These are phyloP conservation scores for Coecobrya sp. DNA, from an alignment of 2,888 invertebrate genomes.

Conservation along the genomic window DNA sequence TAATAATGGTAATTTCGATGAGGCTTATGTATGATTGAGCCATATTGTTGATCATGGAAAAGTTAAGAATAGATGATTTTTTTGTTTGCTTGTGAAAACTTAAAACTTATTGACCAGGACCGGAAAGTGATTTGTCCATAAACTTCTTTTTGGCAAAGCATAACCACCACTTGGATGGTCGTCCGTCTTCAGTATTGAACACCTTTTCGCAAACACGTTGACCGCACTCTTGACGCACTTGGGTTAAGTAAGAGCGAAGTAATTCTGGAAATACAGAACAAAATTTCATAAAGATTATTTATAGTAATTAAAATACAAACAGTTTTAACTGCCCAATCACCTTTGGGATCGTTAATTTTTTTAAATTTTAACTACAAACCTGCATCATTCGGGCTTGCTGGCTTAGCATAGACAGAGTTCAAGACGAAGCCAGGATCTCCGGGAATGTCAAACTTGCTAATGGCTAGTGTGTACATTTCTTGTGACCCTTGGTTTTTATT, in stretches of 20 bases:
- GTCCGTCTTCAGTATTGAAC: constrained; percentile 96
- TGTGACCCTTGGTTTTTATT: constrained; percentile 96
- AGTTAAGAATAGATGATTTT: constrained; percentile 22
- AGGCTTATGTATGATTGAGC: constrained; percentile 48
- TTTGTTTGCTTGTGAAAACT: neutral
- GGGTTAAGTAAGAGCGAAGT: constrained; percentile 97
- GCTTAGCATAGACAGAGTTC: constrained; percentile 98
- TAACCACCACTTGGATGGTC: constrained; percentile 99
- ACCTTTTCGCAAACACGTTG: constrained; percentile 96
- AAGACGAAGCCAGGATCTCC: constrained; percentile 98
- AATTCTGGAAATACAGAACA: constrained; percentile 90
- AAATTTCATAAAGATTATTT: constrained; percentile 31
- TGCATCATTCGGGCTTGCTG: constrained; percentile 92
- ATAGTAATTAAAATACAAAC: no score
- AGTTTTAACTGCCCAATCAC: no score
- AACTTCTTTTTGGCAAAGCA: constrained; percentile 99
- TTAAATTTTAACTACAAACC: constrained; percentile 89
- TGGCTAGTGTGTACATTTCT: constrained; percentile 98
- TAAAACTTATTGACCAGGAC: constrained; percentile 91
- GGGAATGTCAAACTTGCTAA: constrained; percentile 98
- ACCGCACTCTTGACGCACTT: constrained; percentile 98
- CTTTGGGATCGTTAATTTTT: neutral
- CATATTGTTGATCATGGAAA: constrained; percentile 39
- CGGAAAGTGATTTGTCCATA: constrained; percentile 99
- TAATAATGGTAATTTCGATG: neutral